Evolutionary conservation across 2,113 vertebrate genomes (phyloP).

Genomic region (Dromas ardeola): DNA sequence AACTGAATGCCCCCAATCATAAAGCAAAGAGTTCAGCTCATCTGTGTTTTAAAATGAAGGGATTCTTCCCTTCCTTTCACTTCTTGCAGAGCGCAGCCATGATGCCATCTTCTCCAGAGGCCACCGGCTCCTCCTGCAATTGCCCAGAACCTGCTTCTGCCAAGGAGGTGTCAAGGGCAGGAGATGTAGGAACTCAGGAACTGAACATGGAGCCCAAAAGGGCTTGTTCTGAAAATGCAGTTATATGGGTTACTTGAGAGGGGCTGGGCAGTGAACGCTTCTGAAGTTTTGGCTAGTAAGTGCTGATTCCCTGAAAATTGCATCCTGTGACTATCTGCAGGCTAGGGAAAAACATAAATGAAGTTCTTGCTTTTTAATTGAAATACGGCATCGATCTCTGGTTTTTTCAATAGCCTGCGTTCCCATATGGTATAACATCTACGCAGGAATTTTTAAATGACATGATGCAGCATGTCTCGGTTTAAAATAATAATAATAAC

Average conservation of each 20-base stretch:
- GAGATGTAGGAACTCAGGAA: neutral
- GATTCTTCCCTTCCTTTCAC: neutral
- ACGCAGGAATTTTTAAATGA: neutral
- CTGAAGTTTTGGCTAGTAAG: neutral
- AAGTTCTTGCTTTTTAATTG: neutral
- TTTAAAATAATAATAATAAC: slow-evolving; percentile 24
- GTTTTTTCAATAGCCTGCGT: neutral
- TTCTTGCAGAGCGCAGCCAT: neutral
- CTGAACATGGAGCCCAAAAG: neutral
- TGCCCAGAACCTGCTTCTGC: neutral
- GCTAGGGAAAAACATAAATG: neutral
- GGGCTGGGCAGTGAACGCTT: neutral
- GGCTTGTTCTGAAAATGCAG: neutral
- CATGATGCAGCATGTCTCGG: neutral
- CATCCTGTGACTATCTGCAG: neutral
- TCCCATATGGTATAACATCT: neutral
- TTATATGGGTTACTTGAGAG: neutral
- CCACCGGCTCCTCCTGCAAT: neutral
- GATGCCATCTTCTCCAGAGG: neutral
- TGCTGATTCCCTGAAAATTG: neutral
- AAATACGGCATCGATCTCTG: neutral
- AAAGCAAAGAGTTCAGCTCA: neutral
- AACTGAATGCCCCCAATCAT: neutral
- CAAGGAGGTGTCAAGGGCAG: neutral
- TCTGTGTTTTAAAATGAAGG: neutral